These are phyloP conservation scores for Dicranocentrus wangi DNA, from an alignment of 2,888 invertebrate species.

Conservation along the genomic window DNA sequence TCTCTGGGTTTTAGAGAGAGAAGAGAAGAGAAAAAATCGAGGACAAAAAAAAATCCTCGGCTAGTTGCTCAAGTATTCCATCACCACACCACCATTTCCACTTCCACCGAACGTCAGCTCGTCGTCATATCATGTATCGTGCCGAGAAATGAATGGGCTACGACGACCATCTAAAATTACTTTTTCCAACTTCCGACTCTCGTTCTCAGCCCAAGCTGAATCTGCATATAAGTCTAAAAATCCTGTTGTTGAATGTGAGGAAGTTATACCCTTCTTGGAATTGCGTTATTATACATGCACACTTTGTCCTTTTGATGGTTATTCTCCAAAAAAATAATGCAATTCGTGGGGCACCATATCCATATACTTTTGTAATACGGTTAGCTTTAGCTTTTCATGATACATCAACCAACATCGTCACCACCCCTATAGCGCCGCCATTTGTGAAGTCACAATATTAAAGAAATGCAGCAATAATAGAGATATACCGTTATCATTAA, in stretches of 20 bases:
- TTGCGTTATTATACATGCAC: conserved; percentile 3
- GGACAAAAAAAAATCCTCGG: neutral
- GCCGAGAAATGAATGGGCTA: conserved; percentile 33
- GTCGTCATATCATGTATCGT: conserved; percentile 16
- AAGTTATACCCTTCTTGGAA: neutral
- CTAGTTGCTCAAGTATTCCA: conserved; percentile 9
- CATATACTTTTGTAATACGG: no score
- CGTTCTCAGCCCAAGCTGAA: neutral
- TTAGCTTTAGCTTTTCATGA: neutral
- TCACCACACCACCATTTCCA: neutral
- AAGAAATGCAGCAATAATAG: neutral
- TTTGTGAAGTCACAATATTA: no score
- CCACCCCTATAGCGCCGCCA: neutral
- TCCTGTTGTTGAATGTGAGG: neutral
- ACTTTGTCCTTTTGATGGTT: neutral
- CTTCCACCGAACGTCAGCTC: neutral
- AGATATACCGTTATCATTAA: conserved; percentile 22
- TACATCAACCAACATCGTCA: neutral
- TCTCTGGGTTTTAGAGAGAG: neutral
- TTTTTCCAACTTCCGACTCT: conserved; percentile 22
- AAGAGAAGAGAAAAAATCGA: conserved; percentile 2
- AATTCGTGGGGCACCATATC: conserved; percentile 11
- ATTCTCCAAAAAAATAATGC: conserved; percentile 16
- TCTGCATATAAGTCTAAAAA: neutral
- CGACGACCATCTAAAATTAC: conserved; percentile 26